A percentile compares a stretch with the other conserved stretches of the same genome.
Conservation (phyloP, 2,797 vertebrate genomes). For the Phrynocephalus guinanensis region DNA sequence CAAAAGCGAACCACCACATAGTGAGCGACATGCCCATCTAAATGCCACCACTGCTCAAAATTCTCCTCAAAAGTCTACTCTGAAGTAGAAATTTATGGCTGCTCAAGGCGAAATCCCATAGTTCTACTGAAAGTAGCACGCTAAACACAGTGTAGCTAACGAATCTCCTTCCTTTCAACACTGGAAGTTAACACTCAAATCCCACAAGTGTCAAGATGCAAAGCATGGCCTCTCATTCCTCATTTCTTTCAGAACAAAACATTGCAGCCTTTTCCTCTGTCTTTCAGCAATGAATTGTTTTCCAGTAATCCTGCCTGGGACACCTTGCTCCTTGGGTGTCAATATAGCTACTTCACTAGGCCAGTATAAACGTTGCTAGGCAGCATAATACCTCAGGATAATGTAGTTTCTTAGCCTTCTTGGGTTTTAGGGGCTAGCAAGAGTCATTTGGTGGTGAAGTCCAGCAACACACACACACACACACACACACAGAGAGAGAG, state of each 20-base stretch:
- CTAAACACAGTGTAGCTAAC: no score
- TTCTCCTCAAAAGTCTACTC: not conserved
- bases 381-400: not conserved
- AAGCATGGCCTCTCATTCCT: not conserved
- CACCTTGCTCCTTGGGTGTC: slow-evolving; percentile 13
- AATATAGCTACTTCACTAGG: slow-evolving; percentile 49
- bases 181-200: not conserved
- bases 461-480: no score
- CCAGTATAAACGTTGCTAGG: slow-evolving; percentile 34
- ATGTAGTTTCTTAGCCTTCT: not conserved
- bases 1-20: no score
- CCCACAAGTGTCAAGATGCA: not conserved
- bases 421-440: not conserved
- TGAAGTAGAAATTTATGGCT: not conserved
- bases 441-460: not conserved
- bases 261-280: slow-evolving; percentile 35
- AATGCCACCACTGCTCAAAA: not conserved
- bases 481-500: no score
- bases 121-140: no score
- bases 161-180: no score
- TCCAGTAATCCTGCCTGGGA: slow-evolving; percentile 9
- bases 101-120: no score
- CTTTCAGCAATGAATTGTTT: slow-evolving; percentile 24
- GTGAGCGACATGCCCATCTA: no score
- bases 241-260: not conserved